Evolutionary conservation across 2,888 invertebrate genomes (phyloP).

Genomic region (Xestia ashworthii): DNA sequence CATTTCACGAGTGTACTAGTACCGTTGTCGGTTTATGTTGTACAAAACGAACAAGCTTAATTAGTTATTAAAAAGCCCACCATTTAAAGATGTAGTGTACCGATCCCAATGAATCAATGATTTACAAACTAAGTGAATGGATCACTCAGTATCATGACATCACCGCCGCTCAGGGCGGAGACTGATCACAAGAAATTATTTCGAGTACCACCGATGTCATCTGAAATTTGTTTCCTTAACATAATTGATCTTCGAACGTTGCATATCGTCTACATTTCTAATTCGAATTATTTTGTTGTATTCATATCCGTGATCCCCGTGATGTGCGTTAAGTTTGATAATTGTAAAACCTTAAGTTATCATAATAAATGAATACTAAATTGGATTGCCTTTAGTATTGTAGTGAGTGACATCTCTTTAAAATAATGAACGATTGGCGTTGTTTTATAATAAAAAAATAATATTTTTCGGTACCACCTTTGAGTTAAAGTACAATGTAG

Average conservation of each 20-base stretch:
- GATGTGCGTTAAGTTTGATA: constrained; percentile 85
- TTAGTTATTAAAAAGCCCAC: constrained; percentile 80
- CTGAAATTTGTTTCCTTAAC: constrained; percentile 80
- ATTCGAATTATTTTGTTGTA: constrained; percentile 88
- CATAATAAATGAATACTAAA: constrained; percentile 83
- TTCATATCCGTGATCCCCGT: constrained; percentile 86
- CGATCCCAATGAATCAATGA: constrained; percentile 73
- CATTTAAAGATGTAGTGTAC: constrained; percentile 73
- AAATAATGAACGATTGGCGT: constrained; percentile 86
- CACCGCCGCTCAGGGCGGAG: constrained; percentile 76
- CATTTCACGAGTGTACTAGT: constrained; percentile 71
- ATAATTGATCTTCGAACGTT: constrained; percentile 88
- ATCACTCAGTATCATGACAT: constrained; percentile 75
- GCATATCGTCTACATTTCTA: constrained; percentile 90
- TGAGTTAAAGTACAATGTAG: constrained; percentile 90
- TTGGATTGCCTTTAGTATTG: constrained; percentile 83
- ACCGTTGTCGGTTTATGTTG: constrained; percentile 77
- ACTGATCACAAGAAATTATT: constrained; percentile 80
- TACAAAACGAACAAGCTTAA: constrained; percentile 83
- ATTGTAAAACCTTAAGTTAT: constrained; percentile 83
- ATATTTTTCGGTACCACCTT: constrained; percentile 90
- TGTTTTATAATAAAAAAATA: constrained; percentile 82
- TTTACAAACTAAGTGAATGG: constrained; percentile 64
- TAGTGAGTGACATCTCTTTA: constrained; percentile 86
- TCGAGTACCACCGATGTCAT: constrained; percentile 88